A percentile compares a stretch with the other conserved stretches of the same genome.
Conservation (phyloP, 2,888 invertebrate genomes). For the Arrhopalites spinosus region DNA sequence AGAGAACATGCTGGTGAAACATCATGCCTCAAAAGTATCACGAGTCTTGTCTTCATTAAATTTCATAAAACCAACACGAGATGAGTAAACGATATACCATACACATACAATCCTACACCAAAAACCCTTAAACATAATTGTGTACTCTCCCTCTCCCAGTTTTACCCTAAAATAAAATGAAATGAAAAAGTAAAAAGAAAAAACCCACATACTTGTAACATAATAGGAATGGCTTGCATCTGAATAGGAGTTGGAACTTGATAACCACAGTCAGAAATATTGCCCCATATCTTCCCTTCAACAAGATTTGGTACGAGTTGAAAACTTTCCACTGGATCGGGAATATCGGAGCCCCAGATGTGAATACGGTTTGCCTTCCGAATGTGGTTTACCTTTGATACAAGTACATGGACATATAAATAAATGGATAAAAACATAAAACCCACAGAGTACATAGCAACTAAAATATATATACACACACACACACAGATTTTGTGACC, state of each 20-base stretch:
- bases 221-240: slow-evolving; percentile 88
- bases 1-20: slow-evolving; percentile 14
- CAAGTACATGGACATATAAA: background rate
- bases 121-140: too few species aligned
- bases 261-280: slow-evolving; percentile 72
- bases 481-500: slow-evolving; percentile 25
- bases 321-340: slow-evolving; percentile 76
- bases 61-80: background rate
- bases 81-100: too few species aligned
- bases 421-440: background rate
- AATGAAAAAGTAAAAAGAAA: background rate
- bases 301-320: slow-evolving; percentile 66
- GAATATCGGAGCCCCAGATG: slow-evolving; percentile 78
- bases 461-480: background rate
- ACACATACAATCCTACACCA: too few species aligned
- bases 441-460: background rate
- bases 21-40: background rate
- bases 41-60: slow-evolving; percentile 14
- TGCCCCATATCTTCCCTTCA: slow-evolving; percentile 61
- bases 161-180: slow-evolving; percentile 4
- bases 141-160: too few species aligned
- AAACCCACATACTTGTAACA: slow-evolving; percentile 70
- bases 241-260: slow-evolving; percentile 84
- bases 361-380: slow-evolving; percentile 78
- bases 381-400: slow-evolving; percentile 70